Base-by-base conservation (phyloP, 2,888 invertebrate species). In the Cistogaster globosa region DNA sequence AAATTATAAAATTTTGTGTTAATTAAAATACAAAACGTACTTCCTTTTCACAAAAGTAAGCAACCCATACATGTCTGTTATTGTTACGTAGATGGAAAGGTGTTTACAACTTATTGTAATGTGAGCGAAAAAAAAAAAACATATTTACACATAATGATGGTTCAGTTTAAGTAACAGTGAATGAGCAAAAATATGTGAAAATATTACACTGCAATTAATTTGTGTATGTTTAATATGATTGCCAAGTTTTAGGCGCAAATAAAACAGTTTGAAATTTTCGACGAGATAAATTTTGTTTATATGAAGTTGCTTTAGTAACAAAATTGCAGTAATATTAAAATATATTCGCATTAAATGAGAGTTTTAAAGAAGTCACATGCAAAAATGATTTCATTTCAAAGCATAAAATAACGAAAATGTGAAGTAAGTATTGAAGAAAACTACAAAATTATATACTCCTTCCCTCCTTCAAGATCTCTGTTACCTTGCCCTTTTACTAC, bases 1-100 rank as follows among this genome's bases (percentile, higher is more conserved):
- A 75, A 75, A 75, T 75, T 79, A 63, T 60, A 79, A 75, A 84
- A 75, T 14, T 69, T 74, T 74, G 72, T 74, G 68, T 78, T 83
- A 78, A 83, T 83, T 83, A 83, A 42, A 42, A 42, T 72, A 72
- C 67, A 72, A 67, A 72, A 78, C 53, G 67, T 60, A 65, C 62
- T 55, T 58, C n/a, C 38, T 32, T 53, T 42, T 42, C 4, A 42
- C 42, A 12, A 12, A 12, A 7, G 42, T 12, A 42, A 42, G 12
- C 20, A 62, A 20, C 69, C 57, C 20, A 18, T n/a, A n/a, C 38
- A 67, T 18, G 32, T 16, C 5, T 22, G 2, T 36, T 42, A 14
- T 16, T 14, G 8, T 55, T 57, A 26, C 32, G 26, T 22, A 26
- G 18, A 12, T 62, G 62, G 57, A 20, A 74, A 26, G 22, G 26